Conservation (phyloP, 2,797 vertebrate species). For the Centroberyx gerrardi region DNA sequence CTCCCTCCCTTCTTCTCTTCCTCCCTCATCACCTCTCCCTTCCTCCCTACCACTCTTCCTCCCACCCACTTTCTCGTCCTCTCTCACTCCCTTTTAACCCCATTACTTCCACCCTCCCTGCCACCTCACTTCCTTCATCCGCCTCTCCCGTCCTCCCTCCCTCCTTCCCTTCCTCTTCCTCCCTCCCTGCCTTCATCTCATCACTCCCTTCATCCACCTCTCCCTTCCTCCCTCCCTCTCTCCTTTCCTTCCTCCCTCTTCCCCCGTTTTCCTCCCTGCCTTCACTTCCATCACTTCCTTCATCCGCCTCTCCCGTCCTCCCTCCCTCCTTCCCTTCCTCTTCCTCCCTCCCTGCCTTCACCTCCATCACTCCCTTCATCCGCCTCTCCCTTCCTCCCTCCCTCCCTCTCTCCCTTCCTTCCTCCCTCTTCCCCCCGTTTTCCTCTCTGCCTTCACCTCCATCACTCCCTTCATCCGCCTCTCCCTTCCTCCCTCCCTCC, state of each 20-base stretch:
- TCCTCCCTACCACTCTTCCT: too few species aligned
- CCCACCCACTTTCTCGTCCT: too few species aligned
- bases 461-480: not conserved
- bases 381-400: not conserved
- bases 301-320: not conserved
- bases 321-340: not conserved
- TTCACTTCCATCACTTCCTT: not conserved
- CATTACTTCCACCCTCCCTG: slow-evolving; percentile 3
- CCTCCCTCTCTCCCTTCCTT: too few species aligned
- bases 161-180: not conserved
- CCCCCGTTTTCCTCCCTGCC: too few species aligned
- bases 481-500: not conserved
- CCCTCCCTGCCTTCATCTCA: too few species aligned
- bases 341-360: not conserved
- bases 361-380: not conserved
- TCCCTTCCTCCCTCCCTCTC: not conserved
- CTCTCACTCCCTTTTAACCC: too few species aligned
- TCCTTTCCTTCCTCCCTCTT: not conserved
- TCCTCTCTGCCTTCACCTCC: too few species aligned
- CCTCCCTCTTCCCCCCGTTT: slow-evolving; percentile 2
- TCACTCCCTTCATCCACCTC: not conserved
- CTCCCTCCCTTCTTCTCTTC: too few species aligned
- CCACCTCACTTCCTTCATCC: not conserved
- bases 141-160: not conserved
- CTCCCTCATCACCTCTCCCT: too few species aligned